Evolutionary conservation across 2,113 vertebrate genomes (phyloP), one percentile per base, ranked within the genome.

Genomic region (Oophaga pumilio): DNA sequence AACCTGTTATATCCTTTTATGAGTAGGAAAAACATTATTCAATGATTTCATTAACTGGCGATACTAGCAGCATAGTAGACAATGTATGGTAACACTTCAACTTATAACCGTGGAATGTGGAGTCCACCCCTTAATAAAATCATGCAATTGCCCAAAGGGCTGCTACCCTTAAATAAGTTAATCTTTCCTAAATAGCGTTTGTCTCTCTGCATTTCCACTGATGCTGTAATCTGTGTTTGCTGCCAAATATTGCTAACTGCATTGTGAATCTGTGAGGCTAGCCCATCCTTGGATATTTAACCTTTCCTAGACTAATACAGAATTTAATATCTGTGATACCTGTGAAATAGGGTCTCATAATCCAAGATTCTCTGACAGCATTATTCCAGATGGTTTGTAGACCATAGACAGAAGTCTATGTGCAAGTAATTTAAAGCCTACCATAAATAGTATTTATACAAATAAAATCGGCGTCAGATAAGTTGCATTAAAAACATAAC

Each of bases 171-270:
- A 62, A 71, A 73, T 26, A 43, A 57, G 66, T 69, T 69, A 53
- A 84, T 56, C 66, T 56, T 57, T 73, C 18, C 66, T 57, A 49
- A 56, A 84, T 68, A 50, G 49, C 7, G 13, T 84, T 71, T 84
- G 66, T 57, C 50, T 53, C 66, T 57, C 66, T 71, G 66, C 82
- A 71, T 84, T 84, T 84, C 64, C 50, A 73, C 22, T 71, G 66
- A 84, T 71, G 82, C 66, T 84, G 82, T 84, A 26, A 84, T 71
- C 20, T 83, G 14, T 84, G 57, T 15, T 71, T 20, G 64, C 66
- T 84, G 66, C 82, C 66, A 84, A 84, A 73, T 53, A 84, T 28
- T 84, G 66, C 52, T 84, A 84, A 69, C 66, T 9, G 6, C 15
- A 17, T 84, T 66, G 50, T 24, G 53, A 56, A 69, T 68, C 49